These are phyloP conservation scores for Drosophila busckii DNA, from an alignment of 1,140 invertebrate species.

Conservation along the genomic window DNA sequence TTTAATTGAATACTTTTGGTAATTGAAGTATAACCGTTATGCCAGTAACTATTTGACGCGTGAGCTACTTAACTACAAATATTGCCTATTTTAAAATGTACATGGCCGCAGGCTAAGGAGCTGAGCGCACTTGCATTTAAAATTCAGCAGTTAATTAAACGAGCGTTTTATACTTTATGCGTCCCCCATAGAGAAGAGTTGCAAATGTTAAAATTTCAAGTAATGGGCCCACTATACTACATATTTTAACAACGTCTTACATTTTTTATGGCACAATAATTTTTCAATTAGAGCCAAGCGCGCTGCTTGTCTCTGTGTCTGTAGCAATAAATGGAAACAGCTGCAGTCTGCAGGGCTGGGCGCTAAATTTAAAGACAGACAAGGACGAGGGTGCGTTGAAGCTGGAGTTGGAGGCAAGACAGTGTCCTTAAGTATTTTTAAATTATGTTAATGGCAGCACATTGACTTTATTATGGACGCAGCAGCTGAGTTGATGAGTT, in stretches of 20 bases:
- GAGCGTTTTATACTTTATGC: constrained; percentile 40
- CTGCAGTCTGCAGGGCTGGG: constrained; percentile 23
- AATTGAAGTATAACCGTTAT: no score
- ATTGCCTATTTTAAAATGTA: no score
- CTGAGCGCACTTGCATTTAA: constrained; percentile 51
- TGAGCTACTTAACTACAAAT: no score
- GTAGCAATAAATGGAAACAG: constrained; percentile 64
- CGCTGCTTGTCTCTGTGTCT: constrained; percentile 46
- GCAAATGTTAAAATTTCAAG: no score
- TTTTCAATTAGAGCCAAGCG: constrained; percentile 65
- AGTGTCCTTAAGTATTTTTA: constrained; percentile 69
- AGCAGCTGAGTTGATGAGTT: background rate
- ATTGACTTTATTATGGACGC: constrained; percentile 61
- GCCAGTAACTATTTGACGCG: no score
- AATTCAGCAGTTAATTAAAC: constrained; percentile 69
- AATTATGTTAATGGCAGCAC: constrained; percentile 70
- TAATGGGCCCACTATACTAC: no score
- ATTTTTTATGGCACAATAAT: constrained; percentile 74
- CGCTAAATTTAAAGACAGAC: constrained; percentile 14
- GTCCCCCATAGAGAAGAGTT: background rate
- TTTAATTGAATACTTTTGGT: no score
- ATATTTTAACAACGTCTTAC: constrained; percentile 55
- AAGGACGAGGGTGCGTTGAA: background rate
- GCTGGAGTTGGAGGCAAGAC: constrained; percentile 31
- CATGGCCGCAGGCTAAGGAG: background rate